Base-by-base conservation (phyloP, 1,140 invertebrate genomes). In the Bactericera cockerelli region DNA sequence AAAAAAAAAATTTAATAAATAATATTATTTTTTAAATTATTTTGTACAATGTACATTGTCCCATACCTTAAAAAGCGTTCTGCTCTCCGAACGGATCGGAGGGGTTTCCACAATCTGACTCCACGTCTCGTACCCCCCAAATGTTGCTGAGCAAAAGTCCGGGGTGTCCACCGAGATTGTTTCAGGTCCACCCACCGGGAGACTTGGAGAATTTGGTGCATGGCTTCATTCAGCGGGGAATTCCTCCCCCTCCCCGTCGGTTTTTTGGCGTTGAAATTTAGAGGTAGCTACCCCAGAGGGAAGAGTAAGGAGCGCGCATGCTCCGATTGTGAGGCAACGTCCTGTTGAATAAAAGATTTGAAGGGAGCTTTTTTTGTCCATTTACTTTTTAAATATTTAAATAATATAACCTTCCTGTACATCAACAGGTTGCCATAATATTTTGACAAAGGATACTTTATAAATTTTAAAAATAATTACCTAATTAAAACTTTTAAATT, bases 151-250 rank as follows among this genome's bases (percentile, higher is more conserved):
- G 81, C 82, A 69, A 83, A n/a, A 87, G 19, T 76, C 73, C 72
- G 83, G 89, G 0, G 87, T 80, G 54, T 87, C 81, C n/a, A 77
- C 69, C 0, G 66, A 1, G 83, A 81, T 66, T 84, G 79, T 66
- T 83, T 82, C 11, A 77, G 63, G 64, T 85, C 77, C n/a, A 73
- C 65, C 80, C 82, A 84, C 64, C 81, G 78, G 11, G 89, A 89
- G 10, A 89, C 93, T 1, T 86, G 90, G 59, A 95, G 82, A 67
- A 97, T 92, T 70, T 96, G 89, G 63, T 84, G 78, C 0, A 93
- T 63, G 0, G 91, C 90, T 70, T 95, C 92, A 57, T 88, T 80
- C 4, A 93, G 70, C n/a, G n/a, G 59, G 88, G 89, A 1, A 93
- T 81, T 67, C 88, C 82, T 93, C 88, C 3, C 90, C 92, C 61